Base-by-base conservation (phyloP, 2,888 invertebrate species). In the Cosmia trapezina region DNA sequence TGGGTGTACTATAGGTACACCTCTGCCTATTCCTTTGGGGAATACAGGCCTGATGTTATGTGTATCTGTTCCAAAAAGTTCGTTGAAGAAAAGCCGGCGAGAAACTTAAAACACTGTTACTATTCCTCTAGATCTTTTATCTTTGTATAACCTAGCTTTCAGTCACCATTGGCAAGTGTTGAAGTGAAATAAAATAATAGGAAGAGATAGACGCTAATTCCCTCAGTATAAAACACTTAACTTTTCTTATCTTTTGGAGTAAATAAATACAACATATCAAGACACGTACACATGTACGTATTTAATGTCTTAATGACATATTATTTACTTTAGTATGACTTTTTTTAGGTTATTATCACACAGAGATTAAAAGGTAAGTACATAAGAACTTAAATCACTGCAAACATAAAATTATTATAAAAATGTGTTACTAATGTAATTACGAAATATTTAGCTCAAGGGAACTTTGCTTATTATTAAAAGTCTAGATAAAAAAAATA, bases 401-500 rank as follows among this genome's bases (percentile, higher is more conserved):
- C 41, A 76, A 70, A 76, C 65, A 84, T 65, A n/a, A 22, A 45
- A 72, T 53, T 67, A 60, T 53, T 63, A 65, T 57, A 63, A 81
- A 71, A 76, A 69, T 51, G 9, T 70, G 60, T 73, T 61, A 73
- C 49, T 57, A 61, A 67, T 63, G 51, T 81, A 70, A 80, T 74
- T 73, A 74, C 9, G 53, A 1, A 53, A 59, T 72, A 85, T 75
- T 49, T 78, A 76, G 86, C 73, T 78, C 86, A 86, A 86, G 84
- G 86, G 41, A 64, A 84, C 51, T 70, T 74, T 78, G 65, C 49
- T 61, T 75, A 49, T 56, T 71, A 68, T 63, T 75, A 54, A n/a
- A n/a, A 73, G 70, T 61, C 60, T 81, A 74, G 84, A 83, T 84
- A 80, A 77, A 79, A 78, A 79, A 77, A 70, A 65, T 53, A 64